These are phyloP conservation scores for Diploscapter pachys DNA, from an alignment of 1,140 invertebrate species.

Conservation along the genomic window DNA sequence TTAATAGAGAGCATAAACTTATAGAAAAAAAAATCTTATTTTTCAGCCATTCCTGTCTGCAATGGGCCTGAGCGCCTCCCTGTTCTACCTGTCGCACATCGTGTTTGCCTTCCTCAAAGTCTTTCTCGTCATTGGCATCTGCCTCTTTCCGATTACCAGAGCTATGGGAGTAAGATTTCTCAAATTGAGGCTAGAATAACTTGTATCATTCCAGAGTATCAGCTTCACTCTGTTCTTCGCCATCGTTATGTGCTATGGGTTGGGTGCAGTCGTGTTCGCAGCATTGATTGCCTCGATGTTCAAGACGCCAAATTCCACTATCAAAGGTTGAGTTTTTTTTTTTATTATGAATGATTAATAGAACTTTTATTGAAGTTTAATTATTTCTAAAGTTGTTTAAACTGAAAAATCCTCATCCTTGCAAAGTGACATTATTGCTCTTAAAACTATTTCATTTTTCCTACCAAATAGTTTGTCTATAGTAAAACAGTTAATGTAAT, in stretches of 20 bases:
- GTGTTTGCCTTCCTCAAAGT: conserved; percentile 22
- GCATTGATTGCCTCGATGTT: conserved; percentile 18
- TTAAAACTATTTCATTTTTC: conserved; percentile 3
- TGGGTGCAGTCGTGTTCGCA: conserved; percentile 20
- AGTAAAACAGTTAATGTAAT: background rate
- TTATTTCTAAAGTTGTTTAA: background rate
- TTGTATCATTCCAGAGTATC: conserved; percentile 20
- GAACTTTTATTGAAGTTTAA: too few species aligned
- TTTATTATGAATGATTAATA: too few species aligned
- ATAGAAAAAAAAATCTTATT: too few species aligned
- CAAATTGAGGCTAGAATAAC: background rate
- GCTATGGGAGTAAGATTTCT: background rate
- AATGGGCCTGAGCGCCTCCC: conserved; percentile 19
- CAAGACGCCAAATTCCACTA: conserved; percentile 5
- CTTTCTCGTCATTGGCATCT: conserved; percentile 13
- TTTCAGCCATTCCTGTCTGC: conserved; percentile 26
- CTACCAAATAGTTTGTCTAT: background rate
- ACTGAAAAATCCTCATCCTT: background rate
- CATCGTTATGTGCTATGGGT: conserved; percentile 10
- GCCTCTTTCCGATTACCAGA: conserved; percentile 18
- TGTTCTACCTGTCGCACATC: conserved; percentile 31
- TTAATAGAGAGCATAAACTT: too few species aligned
- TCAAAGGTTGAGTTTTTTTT: conserved; percentile 22
- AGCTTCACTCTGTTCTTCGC: conserved; percentile 7
- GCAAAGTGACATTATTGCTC: background rate